phyloP scores from a whole-genome alignment of 2,888 invertebrate species.

The Eupithecia pulchellata region DNA sequence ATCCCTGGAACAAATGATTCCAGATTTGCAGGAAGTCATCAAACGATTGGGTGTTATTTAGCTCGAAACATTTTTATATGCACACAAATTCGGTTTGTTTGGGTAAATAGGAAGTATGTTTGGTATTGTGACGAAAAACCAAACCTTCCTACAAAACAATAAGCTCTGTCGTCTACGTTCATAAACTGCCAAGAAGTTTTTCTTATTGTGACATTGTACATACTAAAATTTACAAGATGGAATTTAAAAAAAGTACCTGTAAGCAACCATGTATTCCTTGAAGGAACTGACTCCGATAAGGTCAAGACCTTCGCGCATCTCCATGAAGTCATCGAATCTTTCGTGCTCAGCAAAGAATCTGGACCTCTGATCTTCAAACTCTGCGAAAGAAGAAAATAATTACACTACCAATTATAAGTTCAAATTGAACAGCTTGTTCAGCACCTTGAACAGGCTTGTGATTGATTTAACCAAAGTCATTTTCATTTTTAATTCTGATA shows the following conservation, averaged over 20 bases:
- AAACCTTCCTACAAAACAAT: no score
- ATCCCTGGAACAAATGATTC: constrained; percentile 64
- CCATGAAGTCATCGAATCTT: constrained; percentile 93
- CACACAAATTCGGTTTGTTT: no score
- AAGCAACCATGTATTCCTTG: constrained; percentile 84
- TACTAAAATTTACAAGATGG: background rate
- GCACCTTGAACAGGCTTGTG: background rate
- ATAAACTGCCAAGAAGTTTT: background rate
- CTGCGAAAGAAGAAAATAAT: constrained; percentile 61
- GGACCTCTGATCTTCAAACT: constrained; percentile 92
- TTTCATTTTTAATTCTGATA: no score
- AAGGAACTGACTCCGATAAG: constrained; percentile 87
- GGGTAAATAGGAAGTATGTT: no score
- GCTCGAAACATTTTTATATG: no score
- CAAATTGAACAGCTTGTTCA: background rate
- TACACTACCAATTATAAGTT: background rate
- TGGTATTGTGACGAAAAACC: no score
- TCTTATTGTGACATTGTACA: background rate
- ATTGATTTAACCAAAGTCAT: background rate
- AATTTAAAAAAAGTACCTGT: constrained; percentile 64
- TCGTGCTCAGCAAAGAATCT: constrained; percentile 93
- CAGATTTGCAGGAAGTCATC: background rate
- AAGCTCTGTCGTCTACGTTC: background rate
- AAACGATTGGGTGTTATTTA: background rate
- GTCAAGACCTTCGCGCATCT: constrained; percentile 92